Evolutionary conservation across 2,113 vertebrate genomes (phyloP).

Genomic region (Rhegmatorhina hoffmannsi): DNA sequence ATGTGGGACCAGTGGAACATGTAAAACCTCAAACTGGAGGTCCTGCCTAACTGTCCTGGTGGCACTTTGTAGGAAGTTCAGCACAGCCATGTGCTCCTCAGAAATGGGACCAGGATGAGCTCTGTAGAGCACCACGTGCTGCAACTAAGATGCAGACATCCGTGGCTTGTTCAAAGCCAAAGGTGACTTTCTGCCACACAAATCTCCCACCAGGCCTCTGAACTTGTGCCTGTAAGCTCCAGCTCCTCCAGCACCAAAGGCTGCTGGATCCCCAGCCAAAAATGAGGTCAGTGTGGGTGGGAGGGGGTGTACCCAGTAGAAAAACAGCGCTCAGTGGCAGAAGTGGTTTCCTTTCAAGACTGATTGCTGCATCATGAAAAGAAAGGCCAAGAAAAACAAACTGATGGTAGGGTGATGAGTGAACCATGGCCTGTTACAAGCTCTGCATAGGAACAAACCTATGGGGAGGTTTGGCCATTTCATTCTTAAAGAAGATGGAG

Average conservation of each 20-base stretch:
- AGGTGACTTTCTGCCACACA: neutral
- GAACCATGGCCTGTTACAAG: neutral
- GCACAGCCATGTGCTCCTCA: neutral
- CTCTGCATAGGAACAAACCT: neutral
- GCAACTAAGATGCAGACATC: neutral
- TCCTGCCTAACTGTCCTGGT: neutral
- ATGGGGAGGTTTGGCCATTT: neutral
- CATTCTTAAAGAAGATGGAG: neutral
- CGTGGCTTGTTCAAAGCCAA: neutral
- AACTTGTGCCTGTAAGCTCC: neutral
- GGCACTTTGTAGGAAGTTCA: neutral
- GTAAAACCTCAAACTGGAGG: neutral
- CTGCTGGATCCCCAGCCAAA: neutral
- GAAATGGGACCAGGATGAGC: neutral
- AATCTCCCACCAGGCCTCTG: neutral
- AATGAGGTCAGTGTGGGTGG: neutral
- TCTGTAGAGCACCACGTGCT: neutral
- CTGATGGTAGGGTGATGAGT: neutral
- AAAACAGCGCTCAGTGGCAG: conserved; percentile 27
- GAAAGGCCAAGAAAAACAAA: neutral
- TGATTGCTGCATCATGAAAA: neutral
- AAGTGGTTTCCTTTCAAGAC: neutral
- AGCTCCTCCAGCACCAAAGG: neutral
- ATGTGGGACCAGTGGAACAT: fast-evolving
- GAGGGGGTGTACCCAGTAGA: neutral